phyloP scores from a whole-genome alignment of 2,888 invertebrate genomes.

The Phoronis australis region DNA sequence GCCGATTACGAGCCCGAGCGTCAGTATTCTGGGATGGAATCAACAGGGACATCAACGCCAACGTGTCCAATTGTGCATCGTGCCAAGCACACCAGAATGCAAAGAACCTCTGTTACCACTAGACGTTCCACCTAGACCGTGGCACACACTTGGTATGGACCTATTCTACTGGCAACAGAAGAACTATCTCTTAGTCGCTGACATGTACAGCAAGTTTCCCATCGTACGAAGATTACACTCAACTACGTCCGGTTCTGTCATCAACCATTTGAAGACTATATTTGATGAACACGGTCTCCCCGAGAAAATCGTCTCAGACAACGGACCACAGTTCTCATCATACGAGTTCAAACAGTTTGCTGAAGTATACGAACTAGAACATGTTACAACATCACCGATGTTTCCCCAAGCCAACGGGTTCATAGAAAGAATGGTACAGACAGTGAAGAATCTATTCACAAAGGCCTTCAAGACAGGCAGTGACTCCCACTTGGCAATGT shows the following conservation, averaged over 20 bases:
- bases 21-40: not conserved
- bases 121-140: not conserved
- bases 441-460: constrained; percentile 2
- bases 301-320: no score
- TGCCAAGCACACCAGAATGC: no score
- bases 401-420: no score
- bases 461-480: constrained; percentile 1
- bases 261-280: constrained; percentile 1
- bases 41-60: not conserved
- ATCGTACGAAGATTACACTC: not conserved
- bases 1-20: not conserved
- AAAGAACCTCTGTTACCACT: no score
- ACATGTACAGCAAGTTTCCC: constrained; percentile 6
- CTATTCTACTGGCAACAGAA: no score
- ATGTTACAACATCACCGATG: no score
- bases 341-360: not conserved
- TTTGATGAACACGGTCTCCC: no score
- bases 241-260: not conserved
- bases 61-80: not conserved
- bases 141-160: not conserved
- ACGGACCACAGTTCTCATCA: no score
- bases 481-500: constrained; percentile 1
- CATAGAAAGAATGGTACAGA: no score
- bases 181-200: no score
- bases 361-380: no score